Evolutionary conservation across 1,140 invertebrate genomes (phyloP).

Genomic region (Diplogasteroides magnus): DNA sequence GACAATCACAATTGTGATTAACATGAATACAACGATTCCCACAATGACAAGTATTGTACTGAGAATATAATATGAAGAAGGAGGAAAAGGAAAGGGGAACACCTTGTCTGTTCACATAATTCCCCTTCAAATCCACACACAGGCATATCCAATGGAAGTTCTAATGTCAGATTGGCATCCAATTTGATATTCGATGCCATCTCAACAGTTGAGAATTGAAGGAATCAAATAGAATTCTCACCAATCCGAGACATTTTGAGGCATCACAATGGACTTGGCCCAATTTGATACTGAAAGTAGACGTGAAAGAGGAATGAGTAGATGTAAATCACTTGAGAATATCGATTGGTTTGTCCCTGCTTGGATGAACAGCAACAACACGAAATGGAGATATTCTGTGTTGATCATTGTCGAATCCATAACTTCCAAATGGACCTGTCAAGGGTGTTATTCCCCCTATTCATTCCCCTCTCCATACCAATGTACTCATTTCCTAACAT

Average conservation of each 20-base stretch:
- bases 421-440: neutral
- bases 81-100: neutral
- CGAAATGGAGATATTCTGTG: neutral
- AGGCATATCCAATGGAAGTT: conserved; percentile 15
- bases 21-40: conserved; percentile 11
- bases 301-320: neutral
- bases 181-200: neutral
- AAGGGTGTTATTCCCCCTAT: neutral
- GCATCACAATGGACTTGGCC: neutral
- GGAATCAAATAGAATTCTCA: too few relatives aligned
- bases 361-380: neutral
- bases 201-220: neutral
- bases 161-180: neutral
- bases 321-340: neutral
- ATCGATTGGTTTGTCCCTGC: neutral
- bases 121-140: conserved; percentile 32
- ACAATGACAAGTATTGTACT: conserved; percentile 28
- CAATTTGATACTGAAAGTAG: neutral
- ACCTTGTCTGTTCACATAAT: conserved; percentile 33
- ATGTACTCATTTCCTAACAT: too few relatives aligned
- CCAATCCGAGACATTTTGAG: neutral
- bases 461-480: too few relatives aligned
- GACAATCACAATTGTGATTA: conserved; percentile 22
- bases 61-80: conserved; percentile 10
- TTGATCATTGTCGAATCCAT: neutral